phyloP scores from a whole-genome alignment of 2,797 vertebrate genomes.

The Knipowitschia caucasica region DNA sequence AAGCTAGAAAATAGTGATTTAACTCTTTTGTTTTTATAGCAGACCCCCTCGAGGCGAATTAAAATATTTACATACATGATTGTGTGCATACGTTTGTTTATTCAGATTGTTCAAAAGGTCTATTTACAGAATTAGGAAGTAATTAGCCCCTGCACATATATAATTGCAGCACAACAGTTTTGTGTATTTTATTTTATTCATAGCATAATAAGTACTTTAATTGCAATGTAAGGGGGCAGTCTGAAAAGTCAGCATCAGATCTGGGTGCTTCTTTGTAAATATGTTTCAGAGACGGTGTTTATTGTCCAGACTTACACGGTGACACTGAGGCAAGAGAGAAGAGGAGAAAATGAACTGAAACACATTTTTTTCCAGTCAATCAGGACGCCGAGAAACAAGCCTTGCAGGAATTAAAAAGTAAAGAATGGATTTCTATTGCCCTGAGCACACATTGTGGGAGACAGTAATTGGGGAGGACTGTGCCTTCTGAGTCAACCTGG shows the following conservation, averaged over 20 bases:
- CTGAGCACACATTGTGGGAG: slow-evolving; percentile 52
- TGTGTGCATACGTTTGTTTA: slow-evolving; percentile 54
- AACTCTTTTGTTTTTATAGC: slow-evolving; percentile 67
- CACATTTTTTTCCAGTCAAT: slow-evolving; percentile 61
- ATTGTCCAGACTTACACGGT: slow-evolving; percentile 30
- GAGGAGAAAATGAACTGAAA: slow-evolving; percentile 44
- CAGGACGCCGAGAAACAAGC: slow-evolving; percentile 39
- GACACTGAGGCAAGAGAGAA: slow-evolving; percentile 32
- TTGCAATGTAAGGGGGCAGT: slow-evolving; percentile 39
- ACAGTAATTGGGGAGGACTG: slow-evolving; percentile 67
- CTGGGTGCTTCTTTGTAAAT: slow-evolving; percentile 36
- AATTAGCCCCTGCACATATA: slow-evolving; percentile 43
- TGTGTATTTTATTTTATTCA: too few species aligned
- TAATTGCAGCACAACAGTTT: too few species aligned
- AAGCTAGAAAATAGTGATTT: slow-evolving; percentile 67
- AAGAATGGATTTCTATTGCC: slow-evolving; percentile 56
- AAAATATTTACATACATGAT: slow-evolving; percentile 40
- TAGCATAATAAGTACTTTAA: too few species aligned
- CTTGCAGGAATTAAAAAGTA: slow-evolving; percentile 64
- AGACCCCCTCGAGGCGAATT: slow-evolving; percentile 62
- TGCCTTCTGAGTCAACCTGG: slow-evolving; percentile 51
- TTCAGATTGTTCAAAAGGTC: slow-evolving; percentile 51
- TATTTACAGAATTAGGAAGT: slow-evolving; percentile 44
- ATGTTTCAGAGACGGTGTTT: slow-evolving; percentile 42
- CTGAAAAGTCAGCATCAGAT: slow-evolving; percentile 33